A percentile compares a stretch with the other conserved stretches of the same genome.
phyloP scores from a whole-genome alignment of 2,113 vertebrate genomes.

The Chrysochloris asiatica region DNA sequence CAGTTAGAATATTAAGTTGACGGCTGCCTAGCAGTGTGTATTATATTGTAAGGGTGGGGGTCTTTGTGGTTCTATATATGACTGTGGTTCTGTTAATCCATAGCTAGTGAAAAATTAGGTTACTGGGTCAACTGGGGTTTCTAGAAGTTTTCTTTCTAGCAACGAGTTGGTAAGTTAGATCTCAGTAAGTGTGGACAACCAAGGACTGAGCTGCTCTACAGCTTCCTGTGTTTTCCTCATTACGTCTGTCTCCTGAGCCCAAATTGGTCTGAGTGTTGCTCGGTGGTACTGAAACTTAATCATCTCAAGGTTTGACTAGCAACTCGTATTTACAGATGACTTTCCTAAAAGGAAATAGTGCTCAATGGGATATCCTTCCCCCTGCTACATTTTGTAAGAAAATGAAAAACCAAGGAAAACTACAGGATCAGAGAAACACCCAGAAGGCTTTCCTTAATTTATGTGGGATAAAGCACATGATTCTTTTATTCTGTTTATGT shows the following conservation, averaged over 20 bases:
- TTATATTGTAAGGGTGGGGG: neutral
- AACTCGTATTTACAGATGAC: neutral
- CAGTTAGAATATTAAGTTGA: neutral
- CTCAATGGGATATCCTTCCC: neutral
- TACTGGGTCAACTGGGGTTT: neutral
- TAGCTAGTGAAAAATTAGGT: neutral
- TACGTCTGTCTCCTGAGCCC: neutral
- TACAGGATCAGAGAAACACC: neutral
- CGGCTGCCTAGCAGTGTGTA: neutral
- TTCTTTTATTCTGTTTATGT: constrained; percentile 24
- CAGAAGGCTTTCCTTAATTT: neutral
- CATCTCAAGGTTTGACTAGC: neutral
- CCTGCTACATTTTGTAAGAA: neutral
- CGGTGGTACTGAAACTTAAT: neutral
- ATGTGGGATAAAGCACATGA: neutral
- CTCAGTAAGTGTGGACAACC: neutral
- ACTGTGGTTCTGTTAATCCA: neutral
- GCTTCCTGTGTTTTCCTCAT: neutral
- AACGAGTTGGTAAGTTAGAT: neutral
- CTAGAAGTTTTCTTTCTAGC: constrained; percentile 1
- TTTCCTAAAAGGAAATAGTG: constrained; percentile 11
- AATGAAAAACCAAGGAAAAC: neutral
- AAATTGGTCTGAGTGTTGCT: neutral
- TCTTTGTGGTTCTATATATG: neutral
- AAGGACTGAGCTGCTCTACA: neutral